A percentile compares a stretch with the other conserved stretches of the same genome.
These are phyloP conservation scores for Brachionus angularis DNA, from an alignment of 1,140 invertebrate genomes.

Conservation along the genomic window DNA sequence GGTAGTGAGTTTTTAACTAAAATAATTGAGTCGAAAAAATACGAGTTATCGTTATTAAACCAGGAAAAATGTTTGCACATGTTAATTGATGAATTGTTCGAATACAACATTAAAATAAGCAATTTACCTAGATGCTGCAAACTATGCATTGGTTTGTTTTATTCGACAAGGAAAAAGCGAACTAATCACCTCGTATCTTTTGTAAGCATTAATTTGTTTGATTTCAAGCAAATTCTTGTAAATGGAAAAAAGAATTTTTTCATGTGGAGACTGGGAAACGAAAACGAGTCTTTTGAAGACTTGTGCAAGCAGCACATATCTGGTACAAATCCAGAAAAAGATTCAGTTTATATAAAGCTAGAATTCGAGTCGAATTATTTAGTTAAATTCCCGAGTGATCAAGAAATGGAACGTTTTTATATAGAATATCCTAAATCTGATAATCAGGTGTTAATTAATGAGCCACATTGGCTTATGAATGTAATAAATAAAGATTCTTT, in stretches of 20 bases:
- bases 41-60: conserved; percentile 8
- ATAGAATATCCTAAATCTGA: background rate
- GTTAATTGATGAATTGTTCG: background rate
- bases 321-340: conserved; percentile 22
- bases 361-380: background rate
- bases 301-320: background rate
- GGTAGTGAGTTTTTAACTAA: no score
- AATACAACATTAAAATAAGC: conserved; percentile 48
- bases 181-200: conserved; percentile 78
- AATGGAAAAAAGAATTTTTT: conserved; percentile 78
- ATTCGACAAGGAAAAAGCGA: conserved; percentile 47
- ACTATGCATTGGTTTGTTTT: conserved; percentile 48
- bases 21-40: background rate
- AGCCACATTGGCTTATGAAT: background rate
- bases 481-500: conserved; percentile 54
- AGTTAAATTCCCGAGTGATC: background rate
- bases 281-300: conserved; percentile 4
- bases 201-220: conserved; percentile 88
- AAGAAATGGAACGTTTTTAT: background rate
- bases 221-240: conserved; percentile 80
- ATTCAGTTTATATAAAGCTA: background rate
- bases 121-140: conserved; percentile 49
- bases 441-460: background rate
- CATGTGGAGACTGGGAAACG: conserved; percentile 72
- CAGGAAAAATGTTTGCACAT: background rate